Base-by-base conservation (phyloP, 2,888 invertebrate species). In the Sclerodermus sp. region DNA sequence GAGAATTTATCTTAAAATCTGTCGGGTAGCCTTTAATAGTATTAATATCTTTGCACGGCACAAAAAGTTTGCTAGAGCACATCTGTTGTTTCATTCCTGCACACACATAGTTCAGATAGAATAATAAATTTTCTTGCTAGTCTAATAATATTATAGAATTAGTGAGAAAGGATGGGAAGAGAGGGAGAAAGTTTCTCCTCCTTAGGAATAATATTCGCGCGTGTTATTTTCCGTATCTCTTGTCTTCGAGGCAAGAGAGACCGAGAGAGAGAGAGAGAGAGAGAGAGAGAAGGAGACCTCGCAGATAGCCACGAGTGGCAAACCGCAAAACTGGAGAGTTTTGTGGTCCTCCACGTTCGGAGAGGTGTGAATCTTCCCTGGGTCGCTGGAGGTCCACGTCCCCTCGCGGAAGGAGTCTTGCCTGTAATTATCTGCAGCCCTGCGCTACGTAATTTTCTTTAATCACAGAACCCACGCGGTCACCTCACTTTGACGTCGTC, bases 361-460 rank as follows among this genome's bases (percentile, higher is more conserved):
- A 5, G 15, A 15, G 13, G 9, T 6, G 37, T 31, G 37, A 17
- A 45, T 38, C 37, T 32, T 38, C 31, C 38, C 37, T 31, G 45
- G 34, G 45, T 51, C 32, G 40, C 32, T 53, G 54, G 38, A 46
- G 45, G 34, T 49, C 42, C 42, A 41, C 37, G 14, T 31, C 30
- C 41, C 42, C 38, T 48, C 37, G 18, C n/a, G 23, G 4, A 23
- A 3, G 23, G 8, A 23, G 39, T 49, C 51, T 58, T 53, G 57
- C 53, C 71, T 76, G 76, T 77, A 71, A 76, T 77, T 76, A 76
- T 71, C 67, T 55, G 53, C 58, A 57, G 62, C 52, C 47, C 52
- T 45, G 65, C 53, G 56, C 67, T 64, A 62, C 66, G 69, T 76
- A 77, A 77, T 76, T 77, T 76, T 73, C 74, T 72, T 76, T 76